Evolutionary conservation across 2,797 vertebrate genomes (phyloP), one percentile per base, ranked within the genome.

Genomic region (Labeo calbasu): DNA sequence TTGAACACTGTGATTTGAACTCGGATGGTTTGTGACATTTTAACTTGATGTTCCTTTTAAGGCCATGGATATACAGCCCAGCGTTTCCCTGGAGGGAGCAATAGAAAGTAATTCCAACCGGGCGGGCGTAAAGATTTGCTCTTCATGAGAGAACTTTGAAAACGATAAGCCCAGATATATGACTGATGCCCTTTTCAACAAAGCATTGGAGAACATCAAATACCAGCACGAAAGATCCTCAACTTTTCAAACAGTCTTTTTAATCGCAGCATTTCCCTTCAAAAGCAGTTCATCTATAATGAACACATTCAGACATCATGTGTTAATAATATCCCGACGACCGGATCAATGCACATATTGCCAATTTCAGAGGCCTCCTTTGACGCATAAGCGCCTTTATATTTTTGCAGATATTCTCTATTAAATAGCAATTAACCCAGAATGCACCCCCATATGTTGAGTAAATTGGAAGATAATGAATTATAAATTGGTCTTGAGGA

Each of bases 381-480:
- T 28, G 23, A 81, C 21, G 51, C 73, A 81, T 25, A 73, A 36
- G 53, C 11, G 21, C 81, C 13, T 19, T 21, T 68, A 40, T 79
- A 19, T 23, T 6, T 79, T 78, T 65, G 40, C 63, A 80, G 69
- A 79, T 83, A 85, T 86, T 88, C 83, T 84, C 68, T 86, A 90
- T 90, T 90, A 88, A 89, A 89, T 85, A 89, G 87, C 86, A 90
- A 90, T 91, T 91, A 91, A 89, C 89, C 88, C 77, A 69, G 71
- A 82, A 68, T 84, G 77, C 87, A 84, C 88, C 84, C 88, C 87
- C 76, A 73, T 88, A 89, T 88, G 88, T 88, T 88, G 78, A 72
- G 75, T 76, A 91, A 90, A 89, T 89, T 86, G 87, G 73, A 88
- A 89, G 88, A 91, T 90, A 89, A 89, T 90, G 87, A 90, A 90